These are phyloP conservation scores for Oryzias melastigma DNA, from an alignment of 2,113 vertebrate genomes.

Conservation along the genomic window DNA sequence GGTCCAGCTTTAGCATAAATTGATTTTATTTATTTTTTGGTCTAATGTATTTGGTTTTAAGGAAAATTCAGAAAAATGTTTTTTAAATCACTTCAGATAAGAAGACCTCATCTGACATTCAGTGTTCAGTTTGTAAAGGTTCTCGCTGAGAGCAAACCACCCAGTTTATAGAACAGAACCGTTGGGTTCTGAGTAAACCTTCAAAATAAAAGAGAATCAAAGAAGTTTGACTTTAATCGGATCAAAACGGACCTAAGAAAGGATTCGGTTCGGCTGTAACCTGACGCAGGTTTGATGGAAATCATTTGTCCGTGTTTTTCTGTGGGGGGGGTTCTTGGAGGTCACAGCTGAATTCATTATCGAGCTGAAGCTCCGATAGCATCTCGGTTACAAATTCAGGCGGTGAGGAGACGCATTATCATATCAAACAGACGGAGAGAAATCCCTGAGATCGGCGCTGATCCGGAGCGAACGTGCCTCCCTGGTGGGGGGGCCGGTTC, in stretches of 20 bases:
- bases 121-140: too few species aligned
- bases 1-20: too few species aligned
- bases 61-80: too few species aligned
- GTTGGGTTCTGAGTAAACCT: too few species aligned
- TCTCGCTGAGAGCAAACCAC: too few species aligned
- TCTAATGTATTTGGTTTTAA: too few species aligned
- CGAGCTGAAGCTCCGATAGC: constrained; percentile 20
- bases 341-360: constrained; percentile 33
- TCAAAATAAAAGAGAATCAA: too few species aligned
- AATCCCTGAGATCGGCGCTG: constrained; percentile 24
- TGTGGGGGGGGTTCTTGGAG: constrained; percentile 6
- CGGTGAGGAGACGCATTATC: constrained; percentile 10
- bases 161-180: too few species aligned
- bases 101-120: too few species aligned
- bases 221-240: constrained; percentile 44
- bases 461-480: constrained; percentile 4
- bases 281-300: background rate
- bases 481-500: constrained; percentile 16
- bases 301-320: constrained; percentile 9
- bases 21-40: too few species aligned
- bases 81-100: too few species aligned
- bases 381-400: constrained; percentile 16
- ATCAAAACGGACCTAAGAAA: constrained; percentile 42
- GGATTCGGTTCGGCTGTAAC: constrained; percentile 3
- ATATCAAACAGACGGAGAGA: constrained; percentile 11